Conservation (phyloP, 2,888 invertebrate genomes). For the Ormyrus labotus region DNA sequence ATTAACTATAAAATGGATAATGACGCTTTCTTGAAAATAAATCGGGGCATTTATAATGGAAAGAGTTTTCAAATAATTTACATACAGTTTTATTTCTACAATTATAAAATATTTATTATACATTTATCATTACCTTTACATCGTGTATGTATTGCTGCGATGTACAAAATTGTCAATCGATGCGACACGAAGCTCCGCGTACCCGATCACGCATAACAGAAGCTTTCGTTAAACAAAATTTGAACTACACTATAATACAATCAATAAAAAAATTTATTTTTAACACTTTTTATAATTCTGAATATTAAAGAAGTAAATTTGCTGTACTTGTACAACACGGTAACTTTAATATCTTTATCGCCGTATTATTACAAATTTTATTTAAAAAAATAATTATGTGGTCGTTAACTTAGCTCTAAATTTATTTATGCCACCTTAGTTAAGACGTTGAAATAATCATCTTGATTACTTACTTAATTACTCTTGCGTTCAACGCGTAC, state of each 20-base stretch:
- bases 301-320: background rate
- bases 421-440: conserved; percentile 15
- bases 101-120: conserved; percentile 48
- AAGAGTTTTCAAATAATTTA: background rate
- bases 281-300: background rate
- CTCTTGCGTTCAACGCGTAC: background rate
- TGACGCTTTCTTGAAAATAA: no score
- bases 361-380: conserved; percentile 21
- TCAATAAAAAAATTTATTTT: conserved; percentile 20
- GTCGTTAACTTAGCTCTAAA: background rate
- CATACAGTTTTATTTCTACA: conserved; percentile 30
- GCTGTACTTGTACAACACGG: conserved; percentile 36
- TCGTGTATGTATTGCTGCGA: conserved; percentile 15
- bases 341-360: conserved; percentile 18
- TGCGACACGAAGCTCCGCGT: background rate
- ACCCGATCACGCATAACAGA: conserved; percentile 1
- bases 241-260: conserved; percentile 32
- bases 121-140: conserved; percentile 42
- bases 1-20: no score
- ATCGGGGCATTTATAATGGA: no score
- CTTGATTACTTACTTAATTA: background rate
- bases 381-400: conserved; percentile 11
- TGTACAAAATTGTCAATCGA: conserved; percentile 6
- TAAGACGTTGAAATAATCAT: background rate
- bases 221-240: conserved; percentile 39